Base-by-base conservation (phyloP, 2,113 vertebrate species). In the Sphaerodactylus townsendi region DNA sequence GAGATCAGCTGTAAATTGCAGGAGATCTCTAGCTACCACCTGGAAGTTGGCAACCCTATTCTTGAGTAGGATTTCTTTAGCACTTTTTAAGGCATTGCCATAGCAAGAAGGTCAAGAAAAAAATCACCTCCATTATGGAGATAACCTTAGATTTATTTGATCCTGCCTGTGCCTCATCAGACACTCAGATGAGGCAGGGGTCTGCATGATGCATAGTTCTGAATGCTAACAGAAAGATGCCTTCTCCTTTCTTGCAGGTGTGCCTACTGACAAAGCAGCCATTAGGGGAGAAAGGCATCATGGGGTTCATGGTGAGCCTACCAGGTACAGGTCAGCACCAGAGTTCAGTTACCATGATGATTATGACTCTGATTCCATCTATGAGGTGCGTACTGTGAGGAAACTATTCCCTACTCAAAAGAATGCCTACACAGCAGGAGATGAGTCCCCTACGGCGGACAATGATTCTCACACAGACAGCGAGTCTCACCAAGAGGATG, bases 221-320 rank as follows among this genome's bases (percentile, higher is more conserved):
- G 59, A 19, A 15, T 39, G 28, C 35, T 85, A 53, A 85, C 59
- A 62, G 14, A 28, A 19, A 68, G n/a, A 59, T 39, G 39, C 15
- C 13, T 41, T 37, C 21, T 62, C 48, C 6, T 39, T 68, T 80
- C 41, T 85, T 68, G 50, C 73, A 86, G 85, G 85, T 44, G 79
- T 86, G 39, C 79, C 85, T 62, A 4, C 66, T 48, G 79, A 76
- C 4, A 76, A 19, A 65, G 19, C 23, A 35, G 9, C 5, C 39
- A 48, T 35, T 62, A 70, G 48, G 53, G 64, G 59, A 70, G 73
- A 23, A 37, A n/a, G 23, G 23, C 64, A 30, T 17, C 72, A 71
- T 2, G 15, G n/a, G 35, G n/a, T 56, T 53, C 71, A 4, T 28
- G n/a, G 35, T 10, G 37, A 56, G n/a, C 72, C 64, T 23, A n/a